Evolutionary conservation across 2,113 vertebrate species (phyloP).

Genomic region (Coregonus clupeaformis): DNA sequence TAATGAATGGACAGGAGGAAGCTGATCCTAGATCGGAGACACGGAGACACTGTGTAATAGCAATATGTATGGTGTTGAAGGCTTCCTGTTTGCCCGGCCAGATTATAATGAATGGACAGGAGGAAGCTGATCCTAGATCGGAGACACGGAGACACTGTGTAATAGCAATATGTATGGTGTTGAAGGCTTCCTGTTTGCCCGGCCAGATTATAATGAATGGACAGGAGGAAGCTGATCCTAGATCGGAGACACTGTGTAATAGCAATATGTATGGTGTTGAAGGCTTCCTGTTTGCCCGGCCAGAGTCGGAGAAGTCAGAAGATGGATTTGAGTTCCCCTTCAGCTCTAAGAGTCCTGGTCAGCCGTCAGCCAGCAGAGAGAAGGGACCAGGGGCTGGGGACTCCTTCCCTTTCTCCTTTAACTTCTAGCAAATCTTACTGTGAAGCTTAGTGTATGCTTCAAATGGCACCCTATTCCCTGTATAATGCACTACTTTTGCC

Average conservation of each 20-base stretch:
- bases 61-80: too few species aligned
- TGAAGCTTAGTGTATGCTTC: neutral
- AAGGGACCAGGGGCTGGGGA: slow-evolving; percentile 23
- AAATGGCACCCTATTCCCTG: neutral
- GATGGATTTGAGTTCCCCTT: slow-evolving; percentile 71
- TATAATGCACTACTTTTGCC: neutral
- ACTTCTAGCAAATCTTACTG: slow-evolving; percentile 51
- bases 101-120: too few species aligned
- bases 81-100: too few species aligned
- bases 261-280: slow-evolving; percentile 11
- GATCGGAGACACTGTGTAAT: neutral
- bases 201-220: too few species aligned
- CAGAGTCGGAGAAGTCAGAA: slow-evolving; percentile 53
- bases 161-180: too few species aligned
- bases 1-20: too few species aligned
- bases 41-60: too few species aligned
- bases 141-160: too few species aligned
- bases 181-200: too few species aligned
- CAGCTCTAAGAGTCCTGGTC: slow-evolving; percentile 44
- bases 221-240: too few species aligned
- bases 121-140: too few species aligned
- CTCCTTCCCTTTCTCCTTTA: slow-evolving; percentile 64
- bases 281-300: slow-evolving; percentile 70
- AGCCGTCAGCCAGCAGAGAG: slow-evolving; percentile 31
- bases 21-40: too few species aligned